Evolutionary conservation across 2,888 invertebrate genomes (phyloP), one percentile per base, ranked within the genome.

Genomic region (Sycophila texana): DNA sequence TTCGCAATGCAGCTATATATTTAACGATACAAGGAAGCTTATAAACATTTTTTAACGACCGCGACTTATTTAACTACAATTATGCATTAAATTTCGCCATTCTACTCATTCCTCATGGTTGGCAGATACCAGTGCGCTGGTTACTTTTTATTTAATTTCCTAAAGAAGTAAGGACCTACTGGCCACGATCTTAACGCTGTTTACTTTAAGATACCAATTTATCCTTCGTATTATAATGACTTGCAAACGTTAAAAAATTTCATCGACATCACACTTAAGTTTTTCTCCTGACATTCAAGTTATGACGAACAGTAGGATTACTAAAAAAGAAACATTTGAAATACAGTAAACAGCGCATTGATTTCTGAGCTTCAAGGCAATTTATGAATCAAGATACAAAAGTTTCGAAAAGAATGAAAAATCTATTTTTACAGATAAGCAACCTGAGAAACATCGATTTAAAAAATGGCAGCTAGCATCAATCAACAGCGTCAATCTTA

Each of bases 1-100:
- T 84, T 82, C 77, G 76, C 66, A 68, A 80, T 81, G 73, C 39
- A 58, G 63, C 68, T 77, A 68, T 65, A 74, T 53, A 73, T 68
- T 63, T 57, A 67, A 61, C 51, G 18, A 51, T 72, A 60, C 58
- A 67, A 20, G 65, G 7, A 76, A 76, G 80, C 66, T 72, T 74
- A 61, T 22, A 71, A 72, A 75, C 10, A 72, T 72, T 72, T 67
- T 39, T 39, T 49, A 76, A 74, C 49, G 60, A 66, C 72, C 18
- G 75, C 57, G 30, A 14, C 68, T 72, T 74, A 70, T 58, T 39
- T 18, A 65, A 49, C 63, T 68, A 81, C 39, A 78, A 75, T 82
- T 81, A 74, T 79, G 57, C 80, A 78, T 51, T 26, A 68, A 20
- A 55, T 18, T 74, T 58, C 18, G 57, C 20, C 51, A n/a, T 20